phyloP scores from a whole-genome alignment of 2,113 vertebrate genomes.

The Canis aureus region DNA sequence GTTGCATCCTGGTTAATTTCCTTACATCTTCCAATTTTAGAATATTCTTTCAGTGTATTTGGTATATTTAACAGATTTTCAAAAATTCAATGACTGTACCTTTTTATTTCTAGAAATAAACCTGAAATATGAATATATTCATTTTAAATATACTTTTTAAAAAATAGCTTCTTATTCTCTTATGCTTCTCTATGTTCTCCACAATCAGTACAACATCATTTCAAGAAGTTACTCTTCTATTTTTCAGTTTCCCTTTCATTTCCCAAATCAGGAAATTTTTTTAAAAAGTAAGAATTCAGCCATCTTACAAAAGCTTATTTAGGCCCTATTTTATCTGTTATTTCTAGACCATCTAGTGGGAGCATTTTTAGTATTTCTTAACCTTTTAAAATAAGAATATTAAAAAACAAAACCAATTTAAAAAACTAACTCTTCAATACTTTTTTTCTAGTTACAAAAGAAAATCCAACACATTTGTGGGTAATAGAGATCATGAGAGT shows the following conservation, averaged over 20 bases:
- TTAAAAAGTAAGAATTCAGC: slow-evolving; percentile 11
- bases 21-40: slow-evolving; percentile 1
- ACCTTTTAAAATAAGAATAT: slow-evolving; percentile 1
- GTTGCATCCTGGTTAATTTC: not conserved
- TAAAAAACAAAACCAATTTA: not conserved
- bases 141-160: not conserved
- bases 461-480: slow-evolving; percentile 55
- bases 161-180: not conserved
- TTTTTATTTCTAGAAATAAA: slow-evolving; percentile 36
- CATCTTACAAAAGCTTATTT: not conserved
- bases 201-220: not conserved
- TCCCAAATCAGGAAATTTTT: not conserved
- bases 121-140: not conserved
- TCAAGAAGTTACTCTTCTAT: slow-evolving; percentile 28
- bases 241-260: slow-evolving; percentile 47
- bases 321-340: slow-evolving; percentile 12
- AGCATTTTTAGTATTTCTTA: slow-evolving; percentile 20
- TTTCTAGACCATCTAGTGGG: not conserved
- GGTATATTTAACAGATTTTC: not conserved
- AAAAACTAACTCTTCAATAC: not conserved
- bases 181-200: not conserved
- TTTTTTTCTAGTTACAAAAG: not conserved
- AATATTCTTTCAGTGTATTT: not conserved
- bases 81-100: not conserved
- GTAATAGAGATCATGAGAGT: not conserved